phyloP scores from a whole-genome alignment of 2,797 vertebrate species.

The Cirrhinus molitorella region DNA sequence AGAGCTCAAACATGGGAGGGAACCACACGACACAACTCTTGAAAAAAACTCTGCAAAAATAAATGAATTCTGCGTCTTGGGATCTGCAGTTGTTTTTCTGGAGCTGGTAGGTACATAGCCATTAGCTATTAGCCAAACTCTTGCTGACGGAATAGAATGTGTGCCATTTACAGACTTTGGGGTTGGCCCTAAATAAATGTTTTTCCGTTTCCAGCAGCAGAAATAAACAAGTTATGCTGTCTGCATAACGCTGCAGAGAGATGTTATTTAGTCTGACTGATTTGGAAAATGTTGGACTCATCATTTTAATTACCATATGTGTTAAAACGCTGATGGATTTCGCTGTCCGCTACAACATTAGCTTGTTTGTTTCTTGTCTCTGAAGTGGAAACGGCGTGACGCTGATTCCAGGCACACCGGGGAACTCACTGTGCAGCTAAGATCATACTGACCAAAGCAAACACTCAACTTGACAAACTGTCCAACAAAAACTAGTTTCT shows the following conservation, averaged over 20 bases:
- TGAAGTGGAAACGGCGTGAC: constrained; percentile 43
- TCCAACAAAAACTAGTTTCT: constrained; percentile 23
- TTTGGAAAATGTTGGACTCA: constrained; percentile 46
- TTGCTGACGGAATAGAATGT: constrained; percentile 47
- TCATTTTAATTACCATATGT: constrained; percentile 43
- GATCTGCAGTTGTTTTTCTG: constrained; percentile 45
- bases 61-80: constrained; percentile 31
- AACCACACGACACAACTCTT: constrained; percentile 13
- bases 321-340: constrained; percentile 23
- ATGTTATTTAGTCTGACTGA: constrained; percentile 49
- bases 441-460: constrained; percentile 39
- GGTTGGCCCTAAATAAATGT: constrained; percentile 61
- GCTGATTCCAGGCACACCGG: constrained; percentile 52
- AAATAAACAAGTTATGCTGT: constrained; percentile 62
- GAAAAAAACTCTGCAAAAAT: constrained; percentile 43
- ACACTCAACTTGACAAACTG: constrained; percentile 26
- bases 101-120: constrained; percentile 35
- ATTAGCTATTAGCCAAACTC: constrained; percentile 44
- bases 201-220: constrained; percentile 54
- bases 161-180: constrained; percentile 46
- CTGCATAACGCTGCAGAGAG: constrained; percentile 45
- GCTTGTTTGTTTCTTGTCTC: constrained; percentile 57
- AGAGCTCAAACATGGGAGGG: constrained; percentile 52
- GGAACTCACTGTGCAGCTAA: constrained; percentile 36
- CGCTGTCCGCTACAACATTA: constrained; percentile 19